Evolutionary conservation across 2,113 vertebrate genomes (phyloP), one percentile per base, ranked within the genome.

Genomic region (Clarias macrocephalus): DNA sequence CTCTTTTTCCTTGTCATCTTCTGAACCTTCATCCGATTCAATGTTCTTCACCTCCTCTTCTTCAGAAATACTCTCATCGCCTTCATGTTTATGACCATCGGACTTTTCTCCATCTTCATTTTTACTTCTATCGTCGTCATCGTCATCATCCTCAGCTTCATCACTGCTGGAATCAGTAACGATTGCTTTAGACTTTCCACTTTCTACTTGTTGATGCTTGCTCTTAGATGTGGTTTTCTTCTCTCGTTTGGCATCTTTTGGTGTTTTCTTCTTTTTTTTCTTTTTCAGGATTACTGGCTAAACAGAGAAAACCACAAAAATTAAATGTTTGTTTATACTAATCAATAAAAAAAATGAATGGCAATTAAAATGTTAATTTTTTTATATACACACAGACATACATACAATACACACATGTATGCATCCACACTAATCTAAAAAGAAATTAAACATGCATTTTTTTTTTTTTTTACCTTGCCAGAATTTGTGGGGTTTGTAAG

Each of bases 121-220:
- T 8, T 92, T 91, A 0, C 60, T 90, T 83, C 93, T 91, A 0
- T 77, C 91, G 0, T 93, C 92, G 0, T 93, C 93, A 3, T 94
- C 91, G 96, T 89, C 96, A 0, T 97, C 91, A 96, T 89, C 96
- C 0, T 97, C 96, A 11, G 97, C 97, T 56, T 98, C 97, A 48
- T 99, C 98, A 77, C 96, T 99, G 92, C 97, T 99, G 12, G 97
- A 97, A 89, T 99, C 98, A 85, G 96, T 97, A 87, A 99, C 95
- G 76, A 99, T 99, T 85, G 97, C 97, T 85, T 96, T 97, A 90
- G 95, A 97, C 90, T 97, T 99, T 87, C 95, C 82, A 79, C 85
- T 94, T 28, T 92, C 95, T 0, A 91, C 88, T 87, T 96, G 97
- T 86, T 93, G 92, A 86, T 97, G 97, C 68, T 95, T 95, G 91